Percentiles rank a stretch among this genome's conserved stretches.
Evolutionary conservation across 2,797 vertebrate species (phyloP).

Genomic region (Takifugu rubripes): DNA sequence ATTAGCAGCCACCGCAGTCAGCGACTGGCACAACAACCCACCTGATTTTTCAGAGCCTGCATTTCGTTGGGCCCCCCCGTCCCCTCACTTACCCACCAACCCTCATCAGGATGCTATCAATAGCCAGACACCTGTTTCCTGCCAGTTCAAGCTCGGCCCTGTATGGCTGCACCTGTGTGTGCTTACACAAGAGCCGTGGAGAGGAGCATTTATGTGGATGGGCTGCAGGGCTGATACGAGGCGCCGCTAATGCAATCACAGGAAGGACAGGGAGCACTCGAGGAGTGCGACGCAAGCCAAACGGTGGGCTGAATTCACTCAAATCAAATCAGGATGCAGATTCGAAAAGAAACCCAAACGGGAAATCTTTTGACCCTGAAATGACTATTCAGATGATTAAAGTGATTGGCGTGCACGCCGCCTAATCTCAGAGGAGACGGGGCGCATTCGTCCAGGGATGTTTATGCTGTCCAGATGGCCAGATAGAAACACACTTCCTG

Average conservation of each 20-base stretch:
- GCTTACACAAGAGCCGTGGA: slow-evolving; percentile 74
- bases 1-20: slow-evolving; percentile 80
- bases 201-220: slow-evolving; percentile 65
- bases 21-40: slow-evolving; percentile 73
- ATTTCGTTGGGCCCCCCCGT: slow-evolving; percentile 48
- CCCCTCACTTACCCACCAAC: slow-evolving; percentile 38
- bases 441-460: slow-evolving; percentile 9
- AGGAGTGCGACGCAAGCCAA: slow-evolving; percentile 60
- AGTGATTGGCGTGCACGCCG: slow-evolving; percentile 40
- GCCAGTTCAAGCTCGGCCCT: slow-evolving; percentile 66
- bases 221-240: slow-evolving; percentile 60
- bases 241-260: slow-evolving; percentile 70
- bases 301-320: slow-evolving; percentile 56
- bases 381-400: slow-evolving; percentile 54
- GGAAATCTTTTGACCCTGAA: slow-evolving; percentile 60
- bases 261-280: slow-evolving; percentile 71
- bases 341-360: slow-evolving; percentile 59
- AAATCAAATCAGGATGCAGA: slow-evolving; percentile 67
- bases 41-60: slow-evolving; percentile 78
- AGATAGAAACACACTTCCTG: background rate
- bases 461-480: slow-evolving; percentile 39
- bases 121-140: slow-evolving; percentile 90
- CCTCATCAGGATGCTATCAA: slow-evolving; percentile 75
- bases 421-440: slow-evolving; percentile 36
- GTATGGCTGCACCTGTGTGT: slow-evolving; percentile 76